A percentile compares a stretch with the other conserved stretches of the same genome.
phyloP scores from a whole-genome alignment of 2,113 vertebrate species.

The Larimichthys polyactis region DNA sequence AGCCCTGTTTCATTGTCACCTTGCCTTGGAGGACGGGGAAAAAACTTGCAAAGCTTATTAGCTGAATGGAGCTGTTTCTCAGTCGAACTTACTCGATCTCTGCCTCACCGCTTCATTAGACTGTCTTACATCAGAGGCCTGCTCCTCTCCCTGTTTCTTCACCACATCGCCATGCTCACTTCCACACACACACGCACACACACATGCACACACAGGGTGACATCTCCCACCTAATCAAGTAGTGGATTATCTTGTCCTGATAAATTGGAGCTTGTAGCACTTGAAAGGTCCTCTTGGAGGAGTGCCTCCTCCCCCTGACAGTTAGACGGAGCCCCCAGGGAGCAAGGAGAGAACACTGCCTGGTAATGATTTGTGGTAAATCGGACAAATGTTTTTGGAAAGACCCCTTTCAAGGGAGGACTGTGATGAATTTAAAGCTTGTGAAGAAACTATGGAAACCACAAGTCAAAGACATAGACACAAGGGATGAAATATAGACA shows the following conservation, averaged over 20 bases:
- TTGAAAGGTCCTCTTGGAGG: slow-evolving; percentile 83
- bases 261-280: slow-evolving; percentile 84
- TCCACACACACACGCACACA: slow-evolving; percentile 24
- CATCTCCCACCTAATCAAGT: slow-evolving; percentile 86
- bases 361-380: slow-evolving; percentile 86
- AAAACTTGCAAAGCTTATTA: slow-evolving; percentile 81
- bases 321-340: slow-evolving; percentile 83
- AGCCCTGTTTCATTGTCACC: slow-evolving; percentile 79
- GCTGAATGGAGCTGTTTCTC: slow-evolving; percentile 65
- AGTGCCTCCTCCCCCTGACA: slow-evolving; percentile 73
- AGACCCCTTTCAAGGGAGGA: slow-evolving; percentile 67
- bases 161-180: slow-evolving; percentile 33
- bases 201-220: slow-evolving; percentile 72
- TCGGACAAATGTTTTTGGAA: slow-evolving; percentile 85
- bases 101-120: slow-evolving; percentile 73
- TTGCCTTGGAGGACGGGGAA: slow-evolving; percentile 82
- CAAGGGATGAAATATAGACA: not conserved
- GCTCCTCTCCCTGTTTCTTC: slow-evolving; percentile 55
- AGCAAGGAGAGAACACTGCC: slow-evolving; percentile 73
- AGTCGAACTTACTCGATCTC: slow-evolving; percentile 60
- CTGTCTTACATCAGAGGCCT: slow-evolving; percentile 62
- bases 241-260: slow-evolving; percentile 87
- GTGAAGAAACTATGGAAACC: slow-evolving; percentile 16
- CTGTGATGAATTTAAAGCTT: slow-evolving; percentile 71
- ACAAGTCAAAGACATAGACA: not conserved